These are phyloP conservation scores for Polylopha cassiicola DNA, from an alignment of 2,888 invertebrate species.

Conservation along the genomic window DNA sequence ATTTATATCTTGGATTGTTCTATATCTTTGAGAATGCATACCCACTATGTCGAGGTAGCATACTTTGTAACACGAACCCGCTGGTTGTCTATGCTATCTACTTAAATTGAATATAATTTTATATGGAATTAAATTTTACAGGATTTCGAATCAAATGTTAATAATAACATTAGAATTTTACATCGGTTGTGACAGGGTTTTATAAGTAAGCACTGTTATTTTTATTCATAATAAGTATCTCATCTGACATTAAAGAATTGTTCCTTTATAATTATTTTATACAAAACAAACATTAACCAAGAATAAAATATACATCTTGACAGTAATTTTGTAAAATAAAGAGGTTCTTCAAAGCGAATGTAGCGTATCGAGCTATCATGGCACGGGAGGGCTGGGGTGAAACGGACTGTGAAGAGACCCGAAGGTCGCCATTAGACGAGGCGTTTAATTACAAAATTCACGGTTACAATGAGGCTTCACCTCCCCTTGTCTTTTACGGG, in stretches of 20 bases:
- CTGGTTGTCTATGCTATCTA: no score
- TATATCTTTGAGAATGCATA: no score
- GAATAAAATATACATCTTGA: conserved; percentile 11
- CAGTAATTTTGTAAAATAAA: conserved; percentile 21
- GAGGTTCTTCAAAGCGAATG: conserved; percentile 18
- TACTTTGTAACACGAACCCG: no score
- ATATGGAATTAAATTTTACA: no score
- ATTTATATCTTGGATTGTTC: no score
- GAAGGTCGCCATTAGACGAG: conserved; percentile 71
- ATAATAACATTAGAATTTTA: background rate
- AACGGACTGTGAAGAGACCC: conserved; percentile 53
- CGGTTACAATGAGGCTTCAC: conserved; percentile 68
- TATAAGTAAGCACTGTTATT: no score
- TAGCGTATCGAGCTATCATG: conserved; percentile 30
- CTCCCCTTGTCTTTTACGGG: conserved; percentile 65
- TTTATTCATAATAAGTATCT: no score
- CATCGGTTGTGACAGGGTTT: background rate
- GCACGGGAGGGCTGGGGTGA: conserved; percentile 47
- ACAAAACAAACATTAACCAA: no score
- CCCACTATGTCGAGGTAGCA: no score
- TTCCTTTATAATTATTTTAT: no score
- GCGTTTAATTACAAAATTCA: conserved; percentile 74
- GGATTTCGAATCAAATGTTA: background rate
- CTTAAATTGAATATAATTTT: no score
- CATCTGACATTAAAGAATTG: no score